phyloP scores from a whole-genome alignment of 2,113 vertebrate species.

The Carollia perspicillata region DNA sequence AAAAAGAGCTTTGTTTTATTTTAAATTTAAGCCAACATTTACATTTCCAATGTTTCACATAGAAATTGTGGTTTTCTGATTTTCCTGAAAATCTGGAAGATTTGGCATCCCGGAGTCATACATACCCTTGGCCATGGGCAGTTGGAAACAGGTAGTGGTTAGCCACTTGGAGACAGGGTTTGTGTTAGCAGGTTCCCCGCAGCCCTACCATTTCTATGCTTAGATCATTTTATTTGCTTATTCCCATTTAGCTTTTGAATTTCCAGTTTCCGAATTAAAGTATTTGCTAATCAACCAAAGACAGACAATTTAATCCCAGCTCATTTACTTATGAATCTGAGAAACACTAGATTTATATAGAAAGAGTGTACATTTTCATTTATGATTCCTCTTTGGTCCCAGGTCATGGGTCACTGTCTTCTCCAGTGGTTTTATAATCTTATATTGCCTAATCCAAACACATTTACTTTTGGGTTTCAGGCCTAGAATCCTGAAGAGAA shows the following conservation, averaged over 20 bases:
- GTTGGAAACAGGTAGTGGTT: background rate
- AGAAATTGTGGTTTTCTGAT: background rate
- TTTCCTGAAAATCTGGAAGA: background rate
- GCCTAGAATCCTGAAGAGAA: background rate
- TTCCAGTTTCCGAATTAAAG: background rate
- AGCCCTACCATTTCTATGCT: background rate
- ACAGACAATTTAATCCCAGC: background rate
- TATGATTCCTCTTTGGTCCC: background rate
- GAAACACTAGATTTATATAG: background rate
- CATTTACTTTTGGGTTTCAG: background rate
- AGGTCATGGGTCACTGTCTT: background rate
- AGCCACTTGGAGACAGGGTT: background rate
- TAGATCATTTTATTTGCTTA: background rate
- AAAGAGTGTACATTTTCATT: background rate
- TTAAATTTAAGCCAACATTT: constrained; percentile 48
- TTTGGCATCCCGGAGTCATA: background rate
- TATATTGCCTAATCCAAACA: background rate
- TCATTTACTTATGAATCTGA: background rate
- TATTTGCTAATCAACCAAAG: background rate
- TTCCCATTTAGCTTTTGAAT: background rate
- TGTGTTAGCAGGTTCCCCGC: background rate
- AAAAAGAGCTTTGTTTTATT: background rate
- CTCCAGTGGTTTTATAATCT: background rate
- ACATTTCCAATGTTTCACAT: background rate
- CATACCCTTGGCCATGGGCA: too few species aligned